Evolutionary conservation across 2,113 vertebrate species (phyloP).

Genomic region (Nanorana parkeri): DNA sequence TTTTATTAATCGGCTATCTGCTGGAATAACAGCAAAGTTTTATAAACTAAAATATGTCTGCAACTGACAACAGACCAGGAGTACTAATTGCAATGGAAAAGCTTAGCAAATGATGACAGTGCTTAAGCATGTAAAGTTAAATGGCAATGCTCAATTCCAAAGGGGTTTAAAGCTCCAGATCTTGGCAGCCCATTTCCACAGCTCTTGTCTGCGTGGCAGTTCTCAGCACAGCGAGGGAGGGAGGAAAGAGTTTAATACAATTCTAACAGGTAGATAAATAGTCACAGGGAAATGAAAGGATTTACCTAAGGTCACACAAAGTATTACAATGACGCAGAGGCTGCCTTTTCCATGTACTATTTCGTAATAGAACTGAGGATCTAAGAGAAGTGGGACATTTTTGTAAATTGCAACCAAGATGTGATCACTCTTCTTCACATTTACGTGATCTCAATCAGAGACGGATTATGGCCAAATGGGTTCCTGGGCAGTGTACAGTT

Average conservation of each 20-base stretch:
- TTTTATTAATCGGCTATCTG: slow-evolving; percentile 8
- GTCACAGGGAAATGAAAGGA: background rate
- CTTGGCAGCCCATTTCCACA: slow-evolving; percentile 23
- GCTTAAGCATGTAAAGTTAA: slow-evolving; percentile 2
- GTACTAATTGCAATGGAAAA: background rate
- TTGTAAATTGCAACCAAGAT: too few relatives aligned
- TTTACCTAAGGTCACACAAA: slow-evolving; percentile 16
- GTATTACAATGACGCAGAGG: slow-evolving; percentile 3
- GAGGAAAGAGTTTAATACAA: background rate
- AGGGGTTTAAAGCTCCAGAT: background rate
- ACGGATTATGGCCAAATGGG: too few relatives aligned
- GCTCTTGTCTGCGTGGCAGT: slow-evolving; percentile 46
- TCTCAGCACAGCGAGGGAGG: background rate
- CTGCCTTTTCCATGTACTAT: background rate
- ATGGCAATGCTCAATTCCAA: slow-evolving; percentile 1
- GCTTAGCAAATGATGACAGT: slow-evolving; percentile 22
- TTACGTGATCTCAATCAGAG: too few relatives aligned
- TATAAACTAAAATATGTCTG: background rate
- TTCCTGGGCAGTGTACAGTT: too few relatives aligned
- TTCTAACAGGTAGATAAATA: slow-evolving; percentile 22
- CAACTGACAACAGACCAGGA: background rate
- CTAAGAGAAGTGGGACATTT: too few relatives aligned
- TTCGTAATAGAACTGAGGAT: background rate
- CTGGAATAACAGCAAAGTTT: background rate
- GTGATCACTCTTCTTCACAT: too few relatives aligned